Conservation (phyloP, 2,113 vertebrate species). For the Gopherus evgoodei region DNA sequence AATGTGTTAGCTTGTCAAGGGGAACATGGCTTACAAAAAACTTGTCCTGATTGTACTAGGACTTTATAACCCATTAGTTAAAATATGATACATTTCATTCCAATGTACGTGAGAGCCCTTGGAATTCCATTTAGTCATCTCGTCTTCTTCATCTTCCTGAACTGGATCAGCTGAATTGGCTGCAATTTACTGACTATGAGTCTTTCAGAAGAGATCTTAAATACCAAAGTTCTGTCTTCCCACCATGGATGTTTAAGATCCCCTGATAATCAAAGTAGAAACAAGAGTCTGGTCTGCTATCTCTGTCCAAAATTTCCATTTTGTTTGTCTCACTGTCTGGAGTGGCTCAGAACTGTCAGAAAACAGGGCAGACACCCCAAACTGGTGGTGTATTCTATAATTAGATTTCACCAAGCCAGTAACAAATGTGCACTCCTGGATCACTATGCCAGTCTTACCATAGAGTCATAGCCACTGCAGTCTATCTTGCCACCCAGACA, state of each 20-base stretch:
- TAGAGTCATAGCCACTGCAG: no score
- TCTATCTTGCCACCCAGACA: no score
- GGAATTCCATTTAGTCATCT: neutral
- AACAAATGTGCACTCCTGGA: no score
- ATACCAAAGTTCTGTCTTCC: neutral
- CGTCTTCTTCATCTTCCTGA: neutral
- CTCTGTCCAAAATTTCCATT: neutral
- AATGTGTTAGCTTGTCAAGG: neutral
- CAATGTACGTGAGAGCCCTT: neutral
- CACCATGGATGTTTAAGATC: neutral
- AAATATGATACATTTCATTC: neutral
- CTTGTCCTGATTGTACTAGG: neutral
- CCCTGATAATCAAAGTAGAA: neutral
- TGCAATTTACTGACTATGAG: neutral
- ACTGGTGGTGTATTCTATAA: no score
- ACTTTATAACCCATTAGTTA: neutral
- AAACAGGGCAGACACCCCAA: no score
- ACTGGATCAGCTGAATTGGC: neutral
- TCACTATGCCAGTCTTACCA: no score
- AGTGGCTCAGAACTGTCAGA: no score
- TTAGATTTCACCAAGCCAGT: no score
- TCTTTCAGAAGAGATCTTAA: neutral
- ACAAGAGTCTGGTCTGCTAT: neutral
- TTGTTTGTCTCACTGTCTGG: neutral
- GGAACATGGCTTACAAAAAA: neutral